Base-by-base conservation (phyloP, 1,140 invertebrate species). In the Kradibia gibbosae region DNA sequence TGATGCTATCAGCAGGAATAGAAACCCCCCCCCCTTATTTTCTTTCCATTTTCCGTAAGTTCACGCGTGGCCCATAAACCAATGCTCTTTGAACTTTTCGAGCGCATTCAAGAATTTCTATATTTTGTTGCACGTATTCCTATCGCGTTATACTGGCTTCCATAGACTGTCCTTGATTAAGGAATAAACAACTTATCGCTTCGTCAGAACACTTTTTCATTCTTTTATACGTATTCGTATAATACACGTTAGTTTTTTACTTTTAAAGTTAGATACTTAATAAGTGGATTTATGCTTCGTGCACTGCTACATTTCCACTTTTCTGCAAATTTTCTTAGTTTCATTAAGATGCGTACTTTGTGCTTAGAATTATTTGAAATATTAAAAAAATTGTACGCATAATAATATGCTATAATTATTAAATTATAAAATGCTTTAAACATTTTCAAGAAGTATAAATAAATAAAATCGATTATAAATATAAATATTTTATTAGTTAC, bases 121-220 rank as follows among this genome's bases (percentile, higher is more conserved):
- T 17, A 3, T 20, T 78, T 76, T 34, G 25, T 34, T 15, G 39
- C n/a, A 36, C 20, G 73, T 42, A 31, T 34, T 5, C 45, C 11
- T 36, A 34, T 1, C 15, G 3, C 17, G 25, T 20, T 20, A 60
- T 31, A 25, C 55, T 48, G 8, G 25, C 39, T 62, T 62, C 31
- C 39, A 62, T 25, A 17, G 17, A 31, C 45, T 78, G 65, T 70
- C 77, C 65, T 71, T 71, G 65, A 78, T 78, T 55, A 55, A 78
- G 39, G 57, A 62, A 62, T 39, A 65, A 76, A 22, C 25, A 57
- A 17, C 11, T 67, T 67, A 39, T 39, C 13, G 62, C 62, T 67
- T 67, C 20, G 31, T 65, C 57, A 39, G 36, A 39, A 67, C 20
- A 39, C 4, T 67, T 4, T 36, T 67, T 67, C 62, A 2, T 67